phyloP scores from a whole-genome alignment of 30 jellyfish, hydroid and myxozoan genomes.

The Aurelia aurita complex sp. Pacific region DNA sequence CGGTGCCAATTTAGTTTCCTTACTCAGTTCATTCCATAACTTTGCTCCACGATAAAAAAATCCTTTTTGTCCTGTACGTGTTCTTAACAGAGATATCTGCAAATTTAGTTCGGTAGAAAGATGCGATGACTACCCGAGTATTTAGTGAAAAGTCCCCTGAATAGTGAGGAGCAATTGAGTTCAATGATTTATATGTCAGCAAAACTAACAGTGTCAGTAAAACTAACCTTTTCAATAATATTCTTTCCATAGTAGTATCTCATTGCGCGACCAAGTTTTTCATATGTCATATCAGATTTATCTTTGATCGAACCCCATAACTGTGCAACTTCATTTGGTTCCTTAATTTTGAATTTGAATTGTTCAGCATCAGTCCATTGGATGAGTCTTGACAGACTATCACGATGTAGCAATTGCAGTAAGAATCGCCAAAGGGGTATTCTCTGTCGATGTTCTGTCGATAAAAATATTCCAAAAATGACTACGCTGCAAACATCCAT shows the following conservation, averaged over 20 bases:
- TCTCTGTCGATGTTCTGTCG: constrained; percentile 94
- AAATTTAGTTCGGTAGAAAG: no score
- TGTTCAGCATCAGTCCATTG: constrained; percentile 63
- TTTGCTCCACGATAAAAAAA: no score
- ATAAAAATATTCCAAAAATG: neutral
- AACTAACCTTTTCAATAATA: constrained; percentile 81
- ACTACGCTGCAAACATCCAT: no score
- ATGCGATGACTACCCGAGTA: no score
- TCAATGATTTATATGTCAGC: no score
- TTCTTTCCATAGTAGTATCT: constrained; percentile 82
- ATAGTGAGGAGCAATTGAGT: no score
- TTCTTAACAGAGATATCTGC: no score
- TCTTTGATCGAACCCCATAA: constrained; percentile 90
- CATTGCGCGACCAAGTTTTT: constrained; percentile 86
- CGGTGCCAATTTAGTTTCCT: no score
- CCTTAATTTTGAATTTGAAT: constrained; percentile 70
- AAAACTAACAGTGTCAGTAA: neutral
- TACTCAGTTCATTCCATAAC: no score
- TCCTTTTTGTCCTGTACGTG: no score
- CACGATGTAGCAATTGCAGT: constrained; percentile 85
- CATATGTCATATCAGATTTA: constrained; percentile 83
- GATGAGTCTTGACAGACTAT: constrained; percentile 43
- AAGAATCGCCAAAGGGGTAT: constrained; percentile 97
- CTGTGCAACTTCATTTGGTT: constrained; percentile 74
- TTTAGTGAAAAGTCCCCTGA: no score